phyloP scores from a whole-genome alignment of 2,888 invertebrate genomes.

The Drosophila acutilabella region DNA sequence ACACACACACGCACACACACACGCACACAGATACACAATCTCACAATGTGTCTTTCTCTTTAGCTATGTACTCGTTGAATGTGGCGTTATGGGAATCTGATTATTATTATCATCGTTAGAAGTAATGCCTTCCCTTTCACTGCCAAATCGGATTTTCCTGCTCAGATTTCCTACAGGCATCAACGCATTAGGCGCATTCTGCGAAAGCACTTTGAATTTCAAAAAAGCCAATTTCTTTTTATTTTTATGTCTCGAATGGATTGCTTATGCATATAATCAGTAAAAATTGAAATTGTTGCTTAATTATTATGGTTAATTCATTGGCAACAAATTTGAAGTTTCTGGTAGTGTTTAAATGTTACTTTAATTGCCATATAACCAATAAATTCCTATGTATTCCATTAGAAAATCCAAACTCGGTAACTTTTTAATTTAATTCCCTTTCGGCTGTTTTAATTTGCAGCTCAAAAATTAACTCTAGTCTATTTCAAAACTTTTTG shows the following conservation, averaged over 20 bases:
- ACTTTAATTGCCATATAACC: no score
- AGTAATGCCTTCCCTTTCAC: conserved; percentile 43
- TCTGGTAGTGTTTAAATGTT: no score
- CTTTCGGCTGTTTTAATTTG: no score
- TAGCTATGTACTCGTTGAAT: conserved; percentile 12
- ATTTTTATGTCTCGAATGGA: conserved; percentile 53
- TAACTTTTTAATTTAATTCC: no score
- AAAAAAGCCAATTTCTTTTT: conserved; percentile 70
- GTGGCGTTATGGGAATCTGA: conserved; percentile 70
- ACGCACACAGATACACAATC: background rate
- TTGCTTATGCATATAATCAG: conserved; percentile 15
- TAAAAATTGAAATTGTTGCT: background rate
- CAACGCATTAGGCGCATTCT: conserved; percentile 60
- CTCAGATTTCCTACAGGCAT: conserved; percentile 62
- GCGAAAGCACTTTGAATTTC: conserved; percentile 62
- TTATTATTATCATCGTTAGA: conserved; percentile 79
- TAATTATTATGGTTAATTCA: conserved; percentile 6
- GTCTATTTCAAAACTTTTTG: no score
- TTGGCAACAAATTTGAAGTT: conserved; percentile 2
- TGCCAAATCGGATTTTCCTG: conserved; percentile 58
- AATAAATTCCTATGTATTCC: no score
- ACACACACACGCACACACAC: conserved; percentile 3
- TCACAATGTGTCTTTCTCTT: background rate
- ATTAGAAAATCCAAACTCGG: no score
- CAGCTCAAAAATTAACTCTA: no score